These are phyloP conservation scores for Oscheius sp. DNA, from an alignment of 1,140 invertebrate species.

Conservation along the genomic window DNA sequence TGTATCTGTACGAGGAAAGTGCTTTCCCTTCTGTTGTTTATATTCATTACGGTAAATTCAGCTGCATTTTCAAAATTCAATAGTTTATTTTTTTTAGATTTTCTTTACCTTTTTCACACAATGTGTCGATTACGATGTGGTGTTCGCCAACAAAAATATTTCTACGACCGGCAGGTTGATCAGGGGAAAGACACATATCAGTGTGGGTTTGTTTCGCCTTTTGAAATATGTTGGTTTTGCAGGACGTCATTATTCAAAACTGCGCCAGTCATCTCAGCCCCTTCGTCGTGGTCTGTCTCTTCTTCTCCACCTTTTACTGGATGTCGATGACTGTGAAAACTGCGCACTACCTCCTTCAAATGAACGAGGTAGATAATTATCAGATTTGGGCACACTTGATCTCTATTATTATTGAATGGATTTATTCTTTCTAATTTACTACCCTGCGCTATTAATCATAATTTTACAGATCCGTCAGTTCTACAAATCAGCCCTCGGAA, in stretches of 20 bases:
- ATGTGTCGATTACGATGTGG: conserved; percentile 81
- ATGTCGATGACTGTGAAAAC: conserved; percentile 75
- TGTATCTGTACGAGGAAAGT: conserved; percentile 85
- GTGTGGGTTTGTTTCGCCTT: conserved; percentile 30
- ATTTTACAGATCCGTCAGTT: conserved; percentile 77
- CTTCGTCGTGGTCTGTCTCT: conserved; percentile 65
- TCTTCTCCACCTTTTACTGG: conserved; percentile 76
- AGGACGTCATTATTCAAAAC: conserved; percentile 52
- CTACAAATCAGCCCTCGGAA: conserved; percentile 66
- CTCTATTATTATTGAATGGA: too few relatives aligned
- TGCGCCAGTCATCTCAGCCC: conserved; percentile 53
- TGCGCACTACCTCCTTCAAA: conserved; percentile 78
- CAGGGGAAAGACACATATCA: conserved; percentile 46
- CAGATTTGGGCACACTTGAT: too few relatives aligned
- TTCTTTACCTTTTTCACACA: conserved; percentile 82
- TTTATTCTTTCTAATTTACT: conserved; percentile 1
- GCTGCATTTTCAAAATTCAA: too few relatives aligned
- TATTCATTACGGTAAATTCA: conserved; percentile 82
- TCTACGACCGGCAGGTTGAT: conserved; percentile 35
- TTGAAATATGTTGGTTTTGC: conserved; percentile 37
- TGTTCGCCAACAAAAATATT: conserved; percentile 68
- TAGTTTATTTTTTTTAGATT: too few relatives aligned
- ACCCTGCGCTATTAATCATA: conserved; percentile 17
- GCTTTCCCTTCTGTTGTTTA: conserved; percentile 81
- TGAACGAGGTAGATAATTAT: conserved; percentile 72